These are phyloP conservation scores for Xenops minutus DNA, from an alignment of 2,797 vertebrate species.

Conservation along the genomic window DNA sequence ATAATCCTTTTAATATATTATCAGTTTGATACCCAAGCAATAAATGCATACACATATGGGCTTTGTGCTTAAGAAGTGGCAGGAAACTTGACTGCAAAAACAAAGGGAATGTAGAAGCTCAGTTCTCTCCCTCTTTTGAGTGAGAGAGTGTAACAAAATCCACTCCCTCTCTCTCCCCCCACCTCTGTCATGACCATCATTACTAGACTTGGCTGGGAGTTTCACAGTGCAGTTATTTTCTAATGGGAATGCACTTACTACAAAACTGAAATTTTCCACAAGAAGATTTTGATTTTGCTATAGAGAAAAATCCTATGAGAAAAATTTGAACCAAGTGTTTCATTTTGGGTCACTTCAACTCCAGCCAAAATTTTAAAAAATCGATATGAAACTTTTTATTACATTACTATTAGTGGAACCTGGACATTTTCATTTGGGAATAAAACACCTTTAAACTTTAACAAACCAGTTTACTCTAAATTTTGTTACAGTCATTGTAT, in stretches of 20 bases:
- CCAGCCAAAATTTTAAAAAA: not conserved
- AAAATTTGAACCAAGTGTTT: slow-evolving; percentile 52
- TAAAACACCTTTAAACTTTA: not conserved
- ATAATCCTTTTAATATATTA: slow-evolving; percentile 60
- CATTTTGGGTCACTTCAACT: slow-evolving; percentile 16
- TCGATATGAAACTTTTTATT: not conserved
- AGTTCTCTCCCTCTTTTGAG: not conserved
- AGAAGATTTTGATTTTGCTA: slow-evolving; percentile 44
- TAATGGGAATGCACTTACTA: slow-evolving; percentile 12
- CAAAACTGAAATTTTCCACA: slow-evolving; percentile 39
- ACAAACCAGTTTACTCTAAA: not conserved
- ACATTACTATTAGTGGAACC: not conserved
- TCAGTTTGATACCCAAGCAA: slow-evolving; percentile 38
- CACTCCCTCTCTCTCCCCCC: not conserved
- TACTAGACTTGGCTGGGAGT: slow-evolving; percentile 3
- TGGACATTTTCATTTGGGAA: not conserved
- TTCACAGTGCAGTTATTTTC: not conserved
- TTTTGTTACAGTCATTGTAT: not conserved
- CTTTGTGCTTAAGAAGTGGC: slow-evolving; percentile 5
- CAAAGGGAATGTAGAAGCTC: slow-evolving; percentile 7
- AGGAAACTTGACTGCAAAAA: slow-evolving; percentile 27
- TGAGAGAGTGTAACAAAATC: not conserved
- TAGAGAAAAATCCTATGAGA: slow-evolving; percentile 34
- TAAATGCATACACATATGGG: not conserved
- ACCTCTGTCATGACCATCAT: not conserved